A percentile compares a stretch with the other conserved stretches of the same genome.
These are phyloP conservation scores for Drosophila leonis DNA, from an alignment of 2,888 invertebrate species.

Conservation along the genomic window DNA sequence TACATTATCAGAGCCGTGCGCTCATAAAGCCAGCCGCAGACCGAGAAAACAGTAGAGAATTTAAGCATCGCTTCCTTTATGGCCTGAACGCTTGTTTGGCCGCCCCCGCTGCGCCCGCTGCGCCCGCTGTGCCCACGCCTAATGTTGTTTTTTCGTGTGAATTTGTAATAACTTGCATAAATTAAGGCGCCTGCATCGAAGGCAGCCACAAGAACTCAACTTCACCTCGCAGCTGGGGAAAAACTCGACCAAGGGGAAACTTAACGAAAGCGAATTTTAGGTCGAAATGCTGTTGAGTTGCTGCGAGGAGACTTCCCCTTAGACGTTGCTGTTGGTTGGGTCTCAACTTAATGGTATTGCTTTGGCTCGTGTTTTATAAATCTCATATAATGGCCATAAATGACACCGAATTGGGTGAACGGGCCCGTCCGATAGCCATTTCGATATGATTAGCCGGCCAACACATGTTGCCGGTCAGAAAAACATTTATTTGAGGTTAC, in stretches of 20 bases:
- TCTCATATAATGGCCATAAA: slow-evolving; percentile 65
- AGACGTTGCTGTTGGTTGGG: background rate
- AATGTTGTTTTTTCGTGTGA: slow-evolving; percentile 80
- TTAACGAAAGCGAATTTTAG: slow-evolving; percentile 41
- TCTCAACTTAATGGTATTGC: slow-evolving; percentile 35
- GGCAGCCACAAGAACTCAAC: slow-evolving; percentile 40
- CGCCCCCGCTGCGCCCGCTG: background rate
- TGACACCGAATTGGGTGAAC: slow-evolving; percentile 56
- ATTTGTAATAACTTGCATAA: slow-evolving; percentile 80
- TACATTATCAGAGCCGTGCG: slow-evolving; percentile 34
- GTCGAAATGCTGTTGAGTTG: slow-evolving; percentile 47
- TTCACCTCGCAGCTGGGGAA: slow-evolving; percentile 33
- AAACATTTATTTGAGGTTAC: slow-evolving; percentile 55
- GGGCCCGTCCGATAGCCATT: slow-evolving; percentile 34
- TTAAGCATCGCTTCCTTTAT: slow-evolving; percentile 66
- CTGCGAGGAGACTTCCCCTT: background rate
- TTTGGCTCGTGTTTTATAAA: slow-evolving; percentile 60
- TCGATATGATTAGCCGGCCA: slow-evolving; percentile 52
- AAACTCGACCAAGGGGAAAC: slow-evolving; percentile 43
- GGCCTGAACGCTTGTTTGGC: slow-evolving; percentile 26
- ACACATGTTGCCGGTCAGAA: slow-evolving; percentile 39
- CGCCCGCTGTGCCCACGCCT: slow-evolving; percentile 15
- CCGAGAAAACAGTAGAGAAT: slow-evolving; percentile 32
- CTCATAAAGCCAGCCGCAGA: slow-evolving; percentile 44
- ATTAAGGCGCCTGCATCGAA: slow-evolving; percentile 65